Evolutionary conservation across 2,888 invertebrate genomes (phyloP).

Genomic region (Morinoia aosen): DNA sequence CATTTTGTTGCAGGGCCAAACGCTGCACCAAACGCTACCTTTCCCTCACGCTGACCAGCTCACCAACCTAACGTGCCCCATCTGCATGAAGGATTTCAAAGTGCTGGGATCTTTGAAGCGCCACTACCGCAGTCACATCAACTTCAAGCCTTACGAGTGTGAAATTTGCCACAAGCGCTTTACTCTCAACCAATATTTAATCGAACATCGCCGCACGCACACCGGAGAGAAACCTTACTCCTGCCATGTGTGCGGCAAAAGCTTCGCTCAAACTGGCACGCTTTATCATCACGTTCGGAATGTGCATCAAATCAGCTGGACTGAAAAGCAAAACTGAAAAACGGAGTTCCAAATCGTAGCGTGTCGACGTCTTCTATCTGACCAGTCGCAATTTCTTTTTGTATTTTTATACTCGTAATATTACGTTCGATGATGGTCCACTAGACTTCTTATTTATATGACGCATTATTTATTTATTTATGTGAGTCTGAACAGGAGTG

Average conservation of each 20-base stretch:
- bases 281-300: constrained; percentile 67
- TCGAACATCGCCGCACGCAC: constrained; percentile 67
- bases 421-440: background rate
- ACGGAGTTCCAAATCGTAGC: background rate
- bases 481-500: background rate
- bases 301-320: constrained; percentile 73
- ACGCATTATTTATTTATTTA: constrained; percentile 46
- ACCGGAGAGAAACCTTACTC: constrained; percentile 67
- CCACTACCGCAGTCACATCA: constrained; percentile 67
- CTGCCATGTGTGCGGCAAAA: constrained; percentile 72
- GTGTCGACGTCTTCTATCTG: background rate
- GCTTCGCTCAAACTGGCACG: constrained; percentile 67
- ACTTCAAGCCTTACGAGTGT: constrained; percentile 68
- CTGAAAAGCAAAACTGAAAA: constrained; percentile 64
- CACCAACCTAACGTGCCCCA: constrained; percentile 65
- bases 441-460: background rate
- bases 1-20: constrained; percentile 49
- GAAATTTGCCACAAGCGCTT: constrained; percentile 68
- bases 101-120: constrained; percentile 67
- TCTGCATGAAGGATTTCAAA: constrained; percentile 67
- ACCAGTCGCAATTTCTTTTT: background rate
- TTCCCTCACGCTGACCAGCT: constrained; percentile 47
- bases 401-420: background rate
- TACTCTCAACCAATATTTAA: constrained; percentile 67
- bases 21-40: constrained; percentile 40